Evolutionary conservation across 92 coral and sea anemone species (phyloP), one percentile per base, ranked within the genome.

Genomic region (Virgularia gustaviana): DNA sequence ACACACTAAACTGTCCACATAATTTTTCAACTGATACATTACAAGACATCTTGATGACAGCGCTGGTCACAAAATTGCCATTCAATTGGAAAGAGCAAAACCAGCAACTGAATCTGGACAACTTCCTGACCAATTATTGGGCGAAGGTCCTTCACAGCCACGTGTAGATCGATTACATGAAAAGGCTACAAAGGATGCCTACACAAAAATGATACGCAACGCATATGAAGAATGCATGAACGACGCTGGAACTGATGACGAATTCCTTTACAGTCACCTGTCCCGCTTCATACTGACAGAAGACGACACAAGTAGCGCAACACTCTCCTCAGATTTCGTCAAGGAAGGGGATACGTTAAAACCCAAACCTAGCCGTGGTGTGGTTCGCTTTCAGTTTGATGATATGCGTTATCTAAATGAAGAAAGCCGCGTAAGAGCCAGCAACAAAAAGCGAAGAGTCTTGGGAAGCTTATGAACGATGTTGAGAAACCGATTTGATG

Each of bases 341-440:
- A 53, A 53, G 18, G 55, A 47, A 53, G 77, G 77, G 1, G 51
- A 71, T 49, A 49, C 30, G 9, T 71, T 49, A 71, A 71, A 53
- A 71, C 38, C 63, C 39, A 24, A 30, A 29, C 35, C 28, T 16
- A 33, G 41, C 64, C 36, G 29, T 19, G 18, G 64, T 25, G 2
- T 28, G 39, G 15, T 51, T 68, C 61, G 35, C 32, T 24, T 68
- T 28, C 28, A 30, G 25, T 49, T 68, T 68, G 75, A 68, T 24
- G 43, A 45, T 11, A 49, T 67, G 27, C 45, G 8, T 11, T 34
- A 25, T 33, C 31, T 29, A 31, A 70, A 7, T 24, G 59, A 70
- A 44, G 58, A 29, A 70, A 49, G 76, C 60, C 18, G 62, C 43
- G 12, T 44, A 29, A 24, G 1, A 10, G 75, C 75, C 34, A 68